These are phyloP conservation scores for Spinus olivaceus DNA, from an alignment of 2,797 vertebrate species.

Conservation along the genomic window DNA sequence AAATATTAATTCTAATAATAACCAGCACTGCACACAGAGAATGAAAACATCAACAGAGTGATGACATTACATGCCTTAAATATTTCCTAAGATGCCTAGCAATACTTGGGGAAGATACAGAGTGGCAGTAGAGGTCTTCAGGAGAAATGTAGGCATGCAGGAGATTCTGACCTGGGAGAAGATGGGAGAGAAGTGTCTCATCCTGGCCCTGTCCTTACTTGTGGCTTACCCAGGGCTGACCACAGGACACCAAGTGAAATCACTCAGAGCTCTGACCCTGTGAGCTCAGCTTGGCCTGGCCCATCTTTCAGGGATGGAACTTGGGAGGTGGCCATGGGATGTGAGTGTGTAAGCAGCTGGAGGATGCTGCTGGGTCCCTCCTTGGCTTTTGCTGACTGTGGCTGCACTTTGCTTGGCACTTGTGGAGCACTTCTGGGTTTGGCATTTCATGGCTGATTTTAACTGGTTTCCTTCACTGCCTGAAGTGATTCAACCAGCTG, in stretches of 20 bases:
- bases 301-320: rapidly evolving
- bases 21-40: not conserved
- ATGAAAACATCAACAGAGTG: not conserved
- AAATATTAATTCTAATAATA: not conserved
- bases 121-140: not conserved
- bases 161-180: not conserved
- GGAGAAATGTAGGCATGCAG: not conserved
- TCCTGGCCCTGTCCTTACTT: not conserved
- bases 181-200: not conserved
- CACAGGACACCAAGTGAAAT: not conserved
- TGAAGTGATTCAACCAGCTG: not conserved
- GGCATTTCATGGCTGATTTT: not conserved
- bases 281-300: not conserved
- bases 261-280: not conserved
- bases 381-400: not conserved
- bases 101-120: not conserved
- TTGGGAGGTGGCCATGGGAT: not conserved
- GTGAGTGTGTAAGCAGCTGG: not conserved
- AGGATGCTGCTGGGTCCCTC: not conserved
- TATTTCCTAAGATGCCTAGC: not conserved
- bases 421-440: rapidly evolving
- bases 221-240: not conserved
- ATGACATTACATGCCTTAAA: not conserved
- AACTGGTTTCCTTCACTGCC: not conserved
- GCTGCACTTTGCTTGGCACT: not conserved